Percentiles rank a stretch among this genome's conserved stretches.
phyloP scores from a whole-genome alignment of 2,888 invertebrate genomes.

The Trypoxylon attenuatum region DNA sequence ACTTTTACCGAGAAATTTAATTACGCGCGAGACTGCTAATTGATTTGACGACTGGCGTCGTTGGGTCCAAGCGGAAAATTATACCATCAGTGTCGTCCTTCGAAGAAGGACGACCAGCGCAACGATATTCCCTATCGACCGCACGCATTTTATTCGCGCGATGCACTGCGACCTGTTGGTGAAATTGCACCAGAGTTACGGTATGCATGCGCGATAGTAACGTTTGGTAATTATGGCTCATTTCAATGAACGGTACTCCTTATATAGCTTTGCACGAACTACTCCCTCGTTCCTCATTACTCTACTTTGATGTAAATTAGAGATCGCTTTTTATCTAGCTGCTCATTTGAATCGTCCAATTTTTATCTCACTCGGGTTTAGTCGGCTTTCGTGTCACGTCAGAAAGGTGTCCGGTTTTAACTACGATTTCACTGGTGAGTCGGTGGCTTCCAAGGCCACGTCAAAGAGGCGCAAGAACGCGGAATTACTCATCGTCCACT shows the following conservation, averaged over 20 bases:
- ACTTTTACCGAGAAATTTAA: no score
- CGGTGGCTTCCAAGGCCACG: slow-evolving; percentile 1
- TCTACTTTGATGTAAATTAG: no score
- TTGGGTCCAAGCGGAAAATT: no score
- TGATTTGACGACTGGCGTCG: no score
- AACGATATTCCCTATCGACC: slow-evolving; percentile 4
- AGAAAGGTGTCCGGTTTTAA: background rate
- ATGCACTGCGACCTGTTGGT: background rate
- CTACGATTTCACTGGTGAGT: background rate
- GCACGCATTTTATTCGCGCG: slow-evolving; percentile 8
- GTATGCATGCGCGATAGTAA: slow-evolving; percentile 6
- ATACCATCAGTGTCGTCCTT: no score
- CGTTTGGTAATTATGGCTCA: slow-evolving; percentile 16
- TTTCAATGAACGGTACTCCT: slow-evolving; percentile 19
- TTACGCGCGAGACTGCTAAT: no score
- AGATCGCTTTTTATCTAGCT: no score
- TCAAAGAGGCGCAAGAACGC: slow-evolving; percentile 22
- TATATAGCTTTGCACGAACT: no score
- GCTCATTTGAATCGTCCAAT: no score
- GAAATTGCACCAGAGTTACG: slow-evolving; percentile 8
- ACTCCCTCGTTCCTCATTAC: no score
- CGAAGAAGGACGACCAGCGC: slow-evolving; percentile 31
- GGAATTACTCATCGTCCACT: slow-evolving; percentile 36
- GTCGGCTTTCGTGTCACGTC: no score
- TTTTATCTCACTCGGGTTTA: no score